Evolutionary conservation across 2,888 invertebrate genomes (phyloP).

Genomic region (Epistrophe eligans): DNA sequence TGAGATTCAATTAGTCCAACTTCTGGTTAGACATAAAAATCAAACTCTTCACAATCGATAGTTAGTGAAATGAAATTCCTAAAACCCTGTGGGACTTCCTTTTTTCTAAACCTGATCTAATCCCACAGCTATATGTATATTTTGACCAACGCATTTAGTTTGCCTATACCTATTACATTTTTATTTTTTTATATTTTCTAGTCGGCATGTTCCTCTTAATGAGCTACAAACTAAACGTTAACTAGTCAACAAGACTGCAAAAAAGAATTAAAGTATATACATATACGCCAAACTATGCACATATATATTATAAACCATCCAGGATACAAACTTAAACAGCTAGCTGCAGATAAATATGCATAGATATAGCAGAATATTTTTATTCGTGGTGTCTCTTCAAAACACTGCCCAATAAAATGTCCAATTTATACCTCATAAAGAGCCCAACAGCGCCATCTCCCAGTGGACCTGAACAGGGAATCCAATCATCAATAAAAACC

Average conservation of each 20-base stretch:
- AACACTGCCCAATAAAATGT: slow-evolving; percentile 72
- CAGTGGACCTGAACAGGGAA: slow-evolving; percentile 32
- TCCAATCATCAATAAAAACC: slow-evolving; percentile 66
- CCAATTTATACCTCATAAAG: slow-evolving; percentile 74
- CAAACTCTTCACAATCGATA: not conserved
- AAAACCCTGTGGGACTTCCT: not conserved
- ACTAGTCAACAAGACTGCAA: slow-evolving; percentile 48
- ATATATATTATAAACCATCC: not conserved
- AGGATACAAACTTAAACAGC: slow-evolving; percentile 43
- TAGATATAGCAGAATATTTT: slow-evolving; percentile 40
- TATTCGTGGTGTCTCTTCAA: slow-evolving; percentile 56
- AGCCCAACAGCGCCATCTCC: slow-evolving; percentile 51
- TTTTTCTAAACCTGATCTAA: slow-evolving; percentile 9
- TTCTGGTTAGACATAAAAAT: not conserved
- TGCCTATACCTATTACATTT: not conserved
- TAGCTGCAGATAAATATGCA: not conserved
- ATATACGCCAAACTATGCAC: not conserved
- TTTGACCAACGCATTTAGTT: slow-evolving; percentile 38
- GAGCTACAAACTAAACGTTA: slow-evolving; percentile 59
- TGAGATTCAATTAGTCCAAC: not conserved
- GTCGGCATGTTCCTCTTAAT: slow-evolving; percentile 57
- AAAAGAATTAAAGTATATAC: not conserved
- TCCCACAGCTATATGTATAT: not conserved
- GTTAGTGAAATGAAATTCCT: not conserved
- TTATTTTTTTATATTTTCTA: slow-evolving; percentile 1